A percentile compares a stretch with the other conserved stretches of the same genome.
These are phyloP conservation scores for Urosaurus nigricauda DNA, from an alignment of 2,797 vertebrate genomes.

Conservation along the genomic window DNA sequence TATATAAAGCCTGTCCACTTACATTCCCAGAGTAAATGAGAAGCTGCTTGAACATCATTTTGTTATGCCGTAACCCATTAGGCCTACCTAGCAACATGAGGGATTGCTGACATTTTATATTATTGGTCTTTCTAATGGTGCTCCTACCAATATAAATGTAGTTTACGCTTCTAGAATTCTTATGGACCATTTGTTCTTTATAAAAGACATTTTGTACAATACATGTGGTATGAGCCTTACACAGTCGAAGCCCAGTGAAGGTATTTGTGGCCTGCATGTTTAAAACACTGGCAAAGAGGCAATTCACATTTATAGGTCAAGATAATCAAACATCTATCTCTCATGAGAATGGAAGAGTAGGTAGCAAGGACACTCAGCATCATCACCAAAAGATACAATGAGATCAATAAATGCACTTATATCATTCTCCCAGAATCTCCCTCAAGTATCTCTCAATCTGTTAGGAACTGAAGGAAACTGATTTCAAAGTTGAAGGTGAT, in stretches of 20 bases:
- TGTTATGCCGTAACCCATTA: constrained; percentile 39
- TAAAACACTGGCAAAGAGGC: background rate
- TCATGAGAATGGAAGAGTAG: background rate
- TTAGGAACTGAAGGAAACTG: background rate
- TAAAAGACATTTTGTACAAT: constrained; percentile 28
- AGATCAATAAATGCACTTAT: background rate
- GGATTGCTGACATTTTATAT: constrained; percentile 57
- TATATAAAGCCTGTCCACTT: constrained; percentile 25
- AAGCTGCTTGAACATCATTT: constrained; percentile 48
- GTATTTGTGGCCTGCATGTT: background rate
- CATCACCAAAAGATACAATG: background rate
- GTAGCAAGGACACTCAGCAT: too few species aligned
- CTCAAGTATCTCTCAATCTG: background rate
- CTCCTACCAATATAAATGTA: constrained; percentile 40
- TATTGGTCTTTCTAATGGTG: constrained; percentile 44
- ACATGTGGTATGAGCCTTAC: background rate
- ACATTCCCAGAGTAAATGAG: constrained; percentile 48
- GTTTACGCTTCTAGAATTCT: constrained; percentile 47
- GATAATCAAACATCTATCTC: background rate
- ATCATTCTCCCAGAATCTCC: background rate
- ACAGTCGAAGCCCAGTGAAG: background rate
- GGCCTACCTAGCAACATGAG: constrained; percentile 56
- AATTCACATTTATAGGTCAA: background rate
- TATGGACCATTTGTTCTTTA: constrained; percentile 33
- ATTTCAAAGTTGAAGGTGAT: background rate